Evolutionary conservation across 2,888 invertebrate species (phyloP).

Genomic region (Idaea aversata): DNA sequence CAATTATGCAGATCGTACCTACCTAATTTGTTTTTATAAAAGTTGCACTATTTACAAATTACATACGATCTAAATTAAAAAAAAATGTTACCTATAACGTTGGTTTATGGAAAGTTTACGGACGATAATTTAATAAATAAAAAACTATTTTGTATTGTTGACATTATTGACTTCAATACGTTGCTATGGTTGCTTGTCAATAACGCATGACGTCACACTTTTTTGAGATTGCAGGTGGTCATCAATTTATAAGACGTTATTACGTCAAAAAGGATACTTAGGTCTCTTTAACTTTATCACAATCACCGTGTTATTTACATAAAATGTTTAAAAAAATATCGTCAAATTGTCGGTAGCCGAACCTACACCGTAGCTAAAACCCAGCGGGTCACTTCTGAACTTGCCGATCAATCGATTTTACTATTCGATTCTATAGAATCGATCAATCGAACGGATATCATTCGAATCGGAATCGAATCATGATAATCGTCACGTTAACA

Average conservation of each 20-base stretch:
- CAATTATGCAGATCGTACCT: too few species aligned
- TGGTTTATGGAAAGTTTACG: too few species aligned
- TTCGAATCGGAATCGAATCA: slow-evolving; percentile 7
- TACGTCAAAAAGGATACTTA: too few species aligned
- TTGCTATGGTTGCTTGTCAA: too few species aligned
- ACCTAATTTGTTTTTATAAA: too few species aligned
- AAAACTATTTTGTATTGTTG: too few species aligned
- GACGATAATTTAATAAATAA: too few species aligned
- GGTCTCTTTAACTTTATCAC: not conserved
- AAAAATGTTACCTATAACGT: too few species aligned
- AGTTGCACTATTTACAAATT: not conserved
- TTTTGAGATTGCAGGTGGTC: too few species aligned
- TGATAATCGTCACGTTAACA: slow-evolving; percentile 25
- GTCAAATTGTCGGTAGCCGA: not conserved
- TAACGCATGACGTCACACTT: too few species aligned
- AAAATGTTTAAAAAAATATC: slow-evolving; percentile 16
- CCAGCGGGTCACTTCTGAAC: slow-evolving; percentile 2
- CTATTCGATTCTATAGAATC: not conserved
- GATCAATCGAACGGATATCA: not conserved
- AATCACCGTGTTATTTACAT: not conserved
- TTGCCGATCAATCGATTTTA: slow-evolving; percentile 23
- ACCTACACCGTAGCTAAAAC: not conserved
- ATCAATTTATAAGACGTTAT: too few species aligned
- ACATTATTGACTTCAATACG: too few species aligned
- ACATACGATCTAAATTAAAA: not conserved